Conservation (phyloP, 2,888 invertebrate genomes). For the Temnothorax rugatulus region DNA sequence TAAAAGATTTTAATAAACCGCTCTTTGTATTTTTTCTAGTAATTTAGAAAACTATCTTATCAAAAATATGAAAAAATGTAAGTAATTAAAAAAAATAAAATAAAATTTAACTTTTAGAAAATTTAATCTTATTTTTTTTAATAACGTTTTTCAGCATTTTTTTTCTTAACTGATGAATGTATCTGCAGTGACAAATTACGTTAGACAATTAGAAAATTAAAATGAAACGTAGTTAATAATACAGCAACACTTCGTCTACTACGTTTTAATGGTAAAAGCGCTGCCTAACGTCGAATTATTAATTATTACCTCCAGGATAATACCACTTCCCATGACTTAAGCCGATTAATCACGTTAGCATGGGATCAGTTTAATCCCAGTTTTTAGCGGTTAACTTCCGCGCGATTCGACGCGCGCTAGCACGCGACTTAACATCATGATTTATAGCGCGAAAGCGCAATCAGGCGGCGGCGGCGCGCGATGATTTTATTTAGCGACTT, state of each 20-base stretch:
- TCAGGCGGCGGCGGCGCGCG: conserved; percentile 32
- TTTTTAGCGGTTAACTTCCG: conserved; percentile 50
- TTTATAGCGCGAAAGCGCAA: conserved; percentile 56
- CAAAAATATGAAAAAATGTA: neutral
- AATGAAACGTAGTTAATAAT: conserved; percentile 6
- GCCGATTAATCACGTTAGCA: conserved; percentile 47
- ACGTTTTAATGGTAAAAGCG: conserved; percentile 21
- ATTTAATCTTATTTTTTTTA: neutral
- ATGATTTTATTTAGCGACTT: conserved; percentile 46
- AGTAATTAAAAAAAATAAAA: neutral
- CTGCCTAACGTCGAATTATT: conserved; percentile 30
- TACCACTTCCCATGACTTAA: conserved; percentile 19
- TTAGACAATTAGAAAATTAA: neutral
- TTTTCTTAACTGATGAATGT: neutral
- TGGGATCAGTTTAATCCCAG: conserved; percentile 43
- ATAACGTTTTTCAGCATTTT: neutral
- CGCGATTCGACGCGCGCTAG: conserved; percentile 46
- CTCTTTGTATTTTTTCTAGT: neutral
- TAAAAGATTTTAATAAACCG: neutral
- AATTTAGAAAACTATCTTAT: neutral
- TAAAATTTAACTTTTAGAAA: neutral
- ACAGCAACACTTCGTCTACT: neutral
- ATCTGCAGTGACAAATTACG: neutral
- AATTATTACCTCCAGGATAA: conserved; percentile 41
- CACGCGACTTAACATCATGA: conserved; percentile 50